These are phyloP conservation scores for Cryptosula pallasiana DNA, from an alignment of 2,888 invertebrate genomes.

Conservation along the genomic window DNA sequence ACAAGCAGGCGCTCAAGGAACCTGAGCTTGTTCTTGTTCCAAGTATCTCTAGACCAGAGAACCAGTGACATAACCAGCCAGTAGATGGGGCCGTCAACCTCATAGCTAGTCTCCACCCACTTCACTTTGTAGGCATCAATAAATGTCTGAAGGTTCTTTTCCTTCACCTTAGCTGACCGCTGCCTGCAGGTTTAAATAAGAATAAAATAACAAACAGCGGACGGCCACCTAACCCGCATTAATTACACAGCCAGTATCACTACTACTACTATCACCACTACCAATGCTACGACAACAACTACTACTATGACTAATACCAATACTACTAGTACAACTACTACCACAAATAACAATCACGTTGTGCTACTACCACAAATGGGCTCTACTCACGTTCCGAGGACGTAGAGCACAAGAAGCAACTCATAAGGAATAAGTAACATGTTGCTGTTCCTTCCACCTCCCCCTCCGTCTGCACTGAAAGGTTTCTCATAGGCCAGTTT, in stretches of 20 bases:
- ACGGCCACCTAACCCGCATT: too few relatives aligned
- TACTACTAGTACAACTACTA: too few relatives aligned
- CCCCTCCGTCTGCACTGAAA: conserved; percentile 93
- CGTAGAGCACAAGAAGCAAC: conserved; percentile 85
- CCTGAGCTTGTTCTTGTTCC: conserved; percentile 66
- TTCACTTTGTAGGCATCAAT: conserved; percentile 60
- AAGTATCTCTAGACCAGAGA: conserved; percentile 70
- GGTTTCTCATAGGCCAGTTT: conserved; percentile 89
- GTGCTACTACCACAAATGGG: too few relatives aligned
- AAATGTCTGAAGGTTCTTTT: conserved; percentile 67
- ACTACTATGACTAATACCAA: too few relatives aligned
- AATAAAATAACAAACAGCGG: too few relatives aligned
- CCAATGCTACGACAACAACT: too few relatives aligned
- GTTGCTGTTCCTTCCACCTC: conserved; percentile 87
- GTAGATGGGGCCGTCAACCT: conserved; percentile 87
- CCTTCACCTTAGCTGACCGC: conserved; percentile 54
- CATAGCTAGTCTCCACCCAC: conserved; percentile 73
- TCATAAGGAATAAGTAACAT: conserved; percentile 93
- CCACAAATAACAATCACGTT: too few relatives aligned
- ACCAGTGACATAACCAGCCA: conserved; percentile 75
- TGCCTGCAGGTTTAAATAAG: not conserved
- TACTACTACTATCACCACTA: too few relatives aligned
- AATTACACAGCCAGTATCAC: too few relatives aligned
- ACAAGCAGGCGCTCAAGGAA: conserved; percentile 73
- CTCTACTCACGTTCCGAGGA: conserved; percentile 60